These are phyloP conservation scores for Brachirus orientalis DNA, from an alignment of 2,113 vertebrate genomes.

Conservation along the genomic window DNA sequence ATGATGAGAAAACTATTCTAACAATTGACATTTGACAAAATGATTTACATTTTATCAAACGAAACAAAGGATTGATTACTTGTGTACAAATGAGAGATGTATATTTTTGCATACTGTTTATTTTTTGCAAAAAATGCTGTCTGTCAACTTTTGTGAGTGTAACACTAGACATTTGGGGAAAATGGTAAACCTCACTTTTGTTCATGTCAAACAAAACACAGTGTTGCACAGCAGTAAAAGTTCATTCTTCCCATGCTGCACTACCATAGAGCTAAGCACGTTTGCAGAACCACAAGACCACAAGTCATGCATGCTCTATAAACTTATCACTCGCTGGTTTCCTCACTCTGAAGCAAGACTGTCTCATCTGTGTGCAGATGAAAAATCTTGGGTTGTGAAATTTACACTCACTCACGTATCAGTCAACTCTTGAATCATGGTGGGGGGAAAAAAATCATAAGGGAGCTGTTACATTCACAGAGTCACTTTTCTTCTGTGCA, in stretches of 20 bases:
- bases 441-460: conserved; percentile 34
- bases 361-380: conserved; percentile 49
- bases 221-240: conserved; percentile 50
- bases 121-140: conserved; percentile 47
- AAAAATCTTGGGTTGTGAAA: conserved; percentile 54
- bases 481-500: conserved; percentile 31
- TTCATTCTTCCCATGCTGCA: conserved; percentile 54
- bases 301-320: conserved; percentile 63
- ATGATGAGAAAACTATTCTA: too few relatives aligned
- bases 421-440: conserved; percentile 28
- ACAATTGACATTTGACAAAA: too few relatives aligned
- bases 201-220: conserved; percentile 60
- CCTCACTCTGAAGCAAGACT: conserved; percentile 24
- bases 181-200: conserved; percentile 55
- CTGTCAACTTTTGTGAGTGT: conserved; percentile 42
- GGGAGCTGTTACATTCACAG: conserved; percentile 30
- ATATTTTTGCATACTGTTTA: conserved; percentile 12
- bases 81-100: background rate
- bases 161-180: conserved; percentile 46
- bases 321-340: conserved; percentile 61
- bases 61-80: background rate
- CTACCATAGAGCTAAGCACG: conserved; percentile 41
- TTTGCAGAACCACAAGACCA: conserved; percentile 48
- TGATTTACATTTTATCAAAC: too few relatives aligned
- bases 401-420: conserved; percentile 41